Evolutionary conservation across 1,140 invertebrate genomes (phyloP), one percentile per base, ranked within the genome.

Genomic region (Lepidurus arcticus): DNA sequence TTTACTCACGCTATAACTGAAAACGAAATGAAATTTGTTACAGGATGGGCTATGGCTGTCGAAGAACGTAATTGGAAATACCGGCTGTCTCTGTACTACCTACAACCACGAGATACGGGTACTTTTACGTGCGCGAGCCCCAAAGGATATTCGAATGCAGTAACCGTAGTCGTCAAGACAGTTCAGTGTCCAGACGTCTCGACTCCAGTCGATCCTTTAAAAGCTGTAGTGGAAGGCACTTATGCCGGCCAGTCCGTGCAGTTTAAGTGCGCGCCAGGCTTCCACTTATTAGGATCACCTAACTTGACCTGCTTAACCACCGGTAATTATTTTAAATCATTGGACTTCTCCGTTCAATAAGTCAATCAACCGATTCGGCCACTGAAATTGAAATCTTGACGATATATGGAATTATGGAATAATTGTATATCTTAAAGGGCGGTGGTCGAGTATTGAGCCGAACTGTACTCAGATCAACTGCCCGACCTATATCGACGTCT

Each of bases 41-140:
- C 44, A 93, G 93, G 90, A 47, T 95, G 93, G 93, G 91, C 92
- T 0, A 90, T 91, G 5, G 88, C 90, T 21, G 86, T 90, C 4
- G 90, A 92, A 44, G 92, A 94, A 85, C 88, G 90, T 79, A 90
- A 92, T 76, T 91, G 91, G 84, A 92, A 93, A 82, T 95, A 93
- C 85, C 88, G 93, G 44, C 85, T 95, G 76, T 93, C 91, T 80
- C 91, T 95, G 83, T 92, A 91, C 84, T 93, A 94, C 83, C 91
- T 92, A 73, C 92, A 93, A 82, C 86, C 89, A 10, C 90, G 92
- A 24, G 93, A 95, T 85, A 92, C 92, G 9, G 94, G 93, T 13
- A 88, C 90, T 73, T 95, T 92, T 83, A 94, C 93, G 1, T 96
- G 94, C 83, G 89, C 92, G 1, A 91, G 93, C 0, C 93, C 93